Conservation (phyloP, 2,888 invertebrate species). For the Pegoplata infirma region DNA sequence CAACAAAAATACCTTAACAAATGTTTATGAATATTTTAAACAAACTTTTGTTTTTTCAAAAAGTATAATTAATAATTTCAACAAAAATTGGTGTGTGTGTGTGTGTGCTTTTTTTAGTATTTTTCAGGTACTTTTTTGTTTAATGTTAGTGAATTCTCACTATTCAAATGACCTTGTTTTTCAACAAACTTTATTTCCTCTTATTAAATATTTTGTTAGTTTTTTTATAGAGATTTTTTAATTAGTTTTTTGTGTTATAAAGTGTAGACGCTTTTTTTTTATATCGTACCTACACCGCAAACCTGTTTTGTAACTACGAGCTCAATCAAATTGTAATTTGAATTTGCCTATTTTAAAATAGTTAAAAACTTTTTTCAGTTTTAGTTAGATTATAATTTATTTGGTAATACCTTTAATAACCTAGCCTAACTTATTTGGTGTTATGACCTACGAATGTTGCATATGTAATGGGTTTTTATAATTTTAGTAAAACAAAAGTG, state of each 20-base stretch:
- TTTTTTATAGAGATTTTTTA: neutral
- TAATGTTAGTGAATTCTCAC: constrained; percentile 11
- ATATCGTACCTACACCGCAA: neutral
- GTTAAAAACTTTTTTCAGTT: too few species aligned
- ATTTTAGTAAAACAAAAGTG: too few species aligned
- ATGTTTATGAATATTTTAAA: too few species aligned
- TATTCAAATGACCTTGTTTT: constrained; percentile 29
- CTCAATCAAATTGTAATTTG: neutral
- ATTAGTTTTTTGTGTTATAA: neutral
- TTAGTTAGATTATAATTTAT: too few species aligned
- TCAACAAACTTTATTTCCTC: constrained; percentile 25
- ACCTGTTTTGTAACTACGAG: neutral
- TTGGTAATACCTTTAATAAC: too few species aligned
- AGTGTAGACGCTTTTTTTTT: neutral
- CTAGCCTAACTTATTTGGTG: too few species aligned
- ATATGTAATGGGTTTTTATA: too few species aligned
- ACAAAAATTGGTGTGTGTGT: constrained; percentile 2
- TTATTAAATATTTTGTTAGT: constrained; percentile 8
- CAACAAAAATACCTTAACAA: too few species aligned
- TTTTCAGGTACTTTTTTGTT: too few species aligned
- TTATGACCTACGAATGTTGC: too few species aligned
- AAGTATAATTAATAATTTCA: constrained; percentile 18
- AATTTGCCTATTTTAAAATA: neutral
- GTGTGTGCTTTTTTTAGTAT: too few species aligned
- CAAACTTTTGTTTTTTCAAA: neutral